phyloP scores from a whole-genome alignment of 2,888 invertebrate genomes.

The Trachelus tabidus region DNA sequence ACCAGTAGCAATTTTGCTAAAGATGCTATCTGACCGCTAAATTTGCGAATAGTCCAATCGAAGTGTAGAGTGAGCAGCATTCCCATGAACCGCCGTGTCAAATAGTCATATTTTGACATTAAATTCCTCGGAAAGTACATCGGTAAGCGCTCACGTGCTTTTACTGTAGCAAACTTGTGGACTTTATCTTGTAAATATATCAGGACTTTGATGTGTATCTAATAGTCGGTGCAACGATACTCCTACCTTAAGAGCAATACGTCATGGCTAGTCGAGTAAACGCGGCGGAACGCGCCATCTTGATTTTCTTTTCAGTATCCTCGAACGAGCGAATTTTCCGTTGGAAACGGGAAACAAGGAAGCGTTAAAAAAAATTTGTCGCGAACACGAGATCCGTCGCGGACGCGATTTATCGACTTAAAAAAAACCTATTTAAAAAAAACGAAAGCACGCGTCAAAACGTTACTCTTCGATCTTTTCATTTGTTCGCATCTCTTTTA shows the following conservation, averaged over 20 bases:
- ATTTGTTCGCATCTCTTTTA: not conserved
- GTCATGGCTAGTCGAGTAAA: conserved; percentile 14
- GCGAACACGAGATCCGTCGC: not conserved
- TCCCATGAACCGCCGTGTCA: too few species aligned
- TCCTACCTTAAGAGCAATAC: conserved; percentile 2
- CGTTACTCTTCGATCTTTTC: not conserved
- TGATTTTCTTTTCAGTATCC: not conserved
- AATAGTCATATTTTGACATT: too few species aligned
- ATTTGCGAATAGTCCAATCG: too few species aligned
- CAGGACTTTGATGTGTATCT: too few species aligned
- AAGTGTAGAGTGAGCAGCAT: too few species aligned
- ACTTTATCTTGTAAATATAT: too few species aligned
- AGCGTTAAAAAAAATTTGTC: not conserved
- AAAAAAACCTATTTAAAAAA: not conserved
- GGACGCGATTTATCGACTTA: not conserved
- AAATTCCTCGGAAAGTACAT: too few species aligned
- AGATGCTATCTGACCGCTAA: too few species aligned
- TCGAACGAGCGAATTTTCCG: not conserved
- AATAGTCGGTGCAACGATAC: too few species aligned
- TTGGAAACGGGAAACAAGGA: not conserved
- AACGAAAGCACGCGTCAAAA: not conserved
- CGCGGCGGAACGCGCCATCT: not conserved
- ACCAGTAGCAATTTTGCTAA: too few species aligned
- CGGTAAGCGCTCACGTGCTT: too few species aligned
- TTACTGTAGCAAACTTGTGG: too few species aligned